Conservation (phyloP, 2,888 invertebrate genomes). For the Agapostemon virescens region DNA sequence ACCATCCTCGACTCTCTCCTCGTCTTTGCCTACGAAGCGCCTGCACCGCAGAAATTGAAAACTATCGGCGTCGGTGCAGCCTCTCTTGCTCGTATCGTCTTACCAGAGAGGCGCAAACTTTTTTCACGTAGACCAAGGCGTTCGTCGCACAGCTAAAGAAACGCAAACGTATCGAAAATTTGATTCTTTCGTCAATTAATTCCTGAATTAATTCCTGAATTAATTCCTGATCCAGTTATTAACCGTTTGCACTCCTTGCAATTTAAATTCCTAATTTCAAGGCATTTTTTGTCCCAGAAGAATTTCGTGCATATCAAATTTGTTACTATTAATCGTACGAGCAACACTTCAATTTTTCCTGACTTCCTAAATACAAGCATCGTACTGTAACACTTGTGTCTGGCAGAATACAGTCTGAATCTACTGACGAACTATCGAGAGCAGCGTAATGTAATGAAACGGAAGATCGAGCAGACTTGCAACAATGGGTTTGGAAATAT, state of each 20-base stretch:
- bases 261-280: too few relatives aligned
- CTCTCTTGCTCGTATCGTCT: conserved; percentile 47
- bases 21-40: conserved; percentile 63
- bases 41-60: conserved; percentile 71
- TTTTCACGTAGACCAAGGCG: not conserved
- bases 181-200: too few relatives aligned
- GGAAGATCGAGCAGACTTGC: not conserved
- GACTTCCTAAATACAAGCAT: too few relatives aligned
- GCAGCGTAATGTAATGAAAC: not conserved
- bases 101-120: conserved; percentile 33
- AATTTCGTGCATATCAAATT: too few relatives aligned
- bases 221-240: too few relatives aligned
- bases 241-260: too few relatives aligned
- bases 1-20: conserved; percentile 62
- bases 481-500: conserved; percentile 28
- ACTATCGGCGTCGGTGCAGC: conserved; percentile 61
- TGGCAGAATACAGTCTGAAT: not conserved
- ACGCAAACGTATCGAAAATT: conserved; percentile 16
- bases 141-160: conserved; percentile 13
- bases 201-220: too few relatives aligned
- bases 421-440: conserved; percentile 11
- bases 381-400: too few relatives aligned
- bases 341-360: too few relatives aligned
- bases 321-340: too few relatives aligned
- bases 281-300: too few relatives aligned